Base-by-base conservation (phyloP, 2,797 vertebrate species). In the Pseudochirops corinnae region DNA sequence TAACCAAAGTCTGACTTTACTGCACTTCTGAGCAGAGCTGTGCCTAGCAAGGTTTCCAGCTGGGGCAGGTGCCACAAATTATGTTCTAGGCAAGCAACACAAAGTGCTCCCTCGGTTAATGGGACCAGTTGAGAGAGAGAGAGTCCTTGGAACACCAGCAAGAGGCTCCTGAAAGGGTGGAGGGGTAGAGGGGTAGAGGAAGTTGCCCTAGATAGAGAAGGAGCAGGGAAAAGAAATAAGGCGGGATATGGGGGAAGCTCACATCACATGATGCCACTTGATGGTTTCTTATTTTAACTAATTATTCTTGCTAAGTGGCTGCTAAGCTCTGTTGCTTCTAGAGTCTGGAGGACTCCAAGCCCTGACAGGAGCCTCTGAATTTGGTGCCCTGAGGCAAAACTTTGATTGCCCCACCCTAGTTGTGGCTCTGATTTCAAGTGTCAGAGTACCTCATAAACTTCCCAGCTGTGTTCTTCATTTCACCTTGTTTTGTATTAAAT, bases 231-330 rank as follows among this genome's bases (percentile, higher is more conserved):
- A 60, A 28, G 58, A 82, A 39, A 39, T 0, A 0, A 18, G 18
- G n/a, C 3, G 24, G n/a, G 6, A 82, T 21, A 82, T 24, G 67
- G 67, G 67, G 21, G n/a, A 82, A 82, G n/a, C 18, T 74, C 67
- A 74, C 67, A 82, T 82, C 67, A 82, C n/a, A 39, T n/a, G 2
- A 16, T 46, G n/a, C 67, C 67, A 39, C 67, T 82, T 24, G 67
- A 46, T 82, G n/a, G n/a, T 39, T 82, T 82, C 67, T 39, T 82
- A 82, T 82, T 82, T 82, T 82, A 82, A 82, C n/a, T 82, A 82
- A n/a, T 67, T 67, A 67, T 24, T 82, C 18, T 46, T 82, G 67
- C 67, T 82, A 82, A 82, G n/a, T 82, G 67, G 67, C 67, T 82
- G 67, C n/a, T 82, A 82, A 82, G 67, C 67, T 82, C 67, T 82